Base-by-base conservation (phyloP, 2,113 vertebrate species). In the Plotosus lineatus region DNA sequence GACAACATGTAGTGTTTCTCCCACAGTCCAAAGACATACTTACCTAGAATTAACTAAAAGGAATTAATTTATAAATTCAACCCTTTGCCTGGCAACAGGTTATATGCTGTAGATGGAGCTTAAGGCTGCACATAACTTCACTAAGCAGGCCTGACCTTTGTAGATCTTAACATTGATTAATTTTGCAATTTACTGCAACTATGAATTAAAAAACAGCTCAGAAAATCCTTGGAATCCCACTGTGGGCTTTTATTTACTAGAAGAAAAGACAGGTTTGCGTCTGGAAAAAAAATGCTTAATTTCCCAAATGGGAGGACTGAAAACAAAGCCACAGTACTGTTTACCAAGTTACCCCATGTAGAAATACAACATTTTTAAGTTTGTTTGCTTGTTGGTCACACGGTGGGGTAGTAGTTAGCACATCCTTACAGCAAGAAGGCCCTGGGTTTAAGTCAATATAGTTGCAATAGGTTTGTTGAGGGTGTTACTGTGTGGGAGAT, bases 51-150 rank as follows among this genome's bases (percentile, higher is more conserved):
- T 9, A 75, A 75, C 42, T 42, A 33, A 73, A 10, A 73, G 28
- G 48, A 75, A 53, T 38, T 75, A 75, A 48, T 63, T 6, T 10
- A 76, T n/a, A 77, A 63, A 79, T 56, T 46, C 55, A 55, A 73
- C 28, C 21, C n/a, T 75, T 71, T 48, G 69, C 46, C 28, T 6
- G 19, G 9, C 36, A 75, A 56, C 51, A 56, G 73, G 73, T 56
- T 26, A 15, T 40, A 42, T 56, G 19, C 10, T 53, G 38, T 17
- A 42, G 51, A 23, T 56, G 6, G 21, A 7, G 17, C 12, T 17
- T 36, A 55, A 56, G 40, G 21, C 50, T 40, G 28, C 72, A 38
- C 23, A 75, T 4, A 19, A 40, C 36, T 56, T 56, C 36, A 26
- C 51, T 42, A 75, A 75, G 21, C 26, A 42, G 51, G 23, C 23